Conservation (phyloP, 2,113 vertebrate species). For the Etia nguti region DNA sequence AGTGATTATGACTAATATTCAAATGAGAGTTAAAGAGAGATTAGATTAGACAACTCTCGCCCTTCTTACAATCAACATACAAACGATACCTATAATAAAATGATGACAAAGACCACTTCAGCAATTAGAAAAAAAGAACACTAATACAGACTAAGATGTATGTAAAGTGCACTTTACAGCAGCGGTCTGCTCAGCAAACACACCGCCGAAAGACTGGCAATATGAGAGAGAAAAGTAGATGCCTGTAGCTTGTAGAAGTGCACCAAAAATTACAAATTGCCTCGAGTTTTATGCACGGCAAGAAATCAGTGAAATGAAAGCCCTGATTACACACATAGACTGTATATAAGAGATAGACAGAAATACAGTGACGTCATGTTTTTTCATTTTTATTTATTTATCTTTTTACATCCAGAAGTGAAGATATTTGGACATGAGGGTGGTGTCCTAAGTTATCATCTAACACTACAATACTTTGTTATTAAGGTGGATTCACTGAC, state of each 20-base stretch:
- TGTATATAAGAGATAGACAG: neutral
- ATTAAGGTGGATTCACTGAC: neutral
- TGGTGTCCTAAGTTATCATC: neutral
- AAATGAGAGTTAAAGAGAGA: neutral
- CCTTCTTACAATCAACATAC: neutral
- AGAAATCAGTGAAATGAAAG: neutral
- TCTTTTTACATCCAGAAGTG: neutral
- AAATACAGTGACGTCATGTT: neutral
- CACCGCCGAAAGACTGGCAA: neutral
- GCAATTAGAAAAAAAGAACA: neutral
- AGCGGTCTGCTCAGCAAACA: neutral
- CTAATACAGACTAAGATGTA: slow-evolving; percentile 13
- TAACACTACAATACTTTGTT: neutral
- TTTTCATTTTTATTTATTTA: neutral
- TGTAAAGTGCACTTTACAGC: neutral
- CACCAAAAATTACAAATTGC: neutral
- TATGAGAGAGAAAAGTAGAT: neutral
- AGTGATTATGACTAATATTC: neutral
- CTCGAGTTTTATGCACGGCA: neutral
- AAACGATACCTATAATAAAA: neutral
- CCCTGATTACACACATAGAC: neutral
- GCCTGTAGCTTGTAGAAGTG: neutral
- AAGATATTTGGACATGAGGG: neutral
- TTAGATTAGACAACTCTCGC: neutral
- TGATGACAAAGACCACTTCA: slow-evolving; percentile 1